These are phyloP conservation scores for Dexiosoma caninum DNA, from an alignment of 2,888 invertebrate genomes.

Conservation along the genomic window DNA sequence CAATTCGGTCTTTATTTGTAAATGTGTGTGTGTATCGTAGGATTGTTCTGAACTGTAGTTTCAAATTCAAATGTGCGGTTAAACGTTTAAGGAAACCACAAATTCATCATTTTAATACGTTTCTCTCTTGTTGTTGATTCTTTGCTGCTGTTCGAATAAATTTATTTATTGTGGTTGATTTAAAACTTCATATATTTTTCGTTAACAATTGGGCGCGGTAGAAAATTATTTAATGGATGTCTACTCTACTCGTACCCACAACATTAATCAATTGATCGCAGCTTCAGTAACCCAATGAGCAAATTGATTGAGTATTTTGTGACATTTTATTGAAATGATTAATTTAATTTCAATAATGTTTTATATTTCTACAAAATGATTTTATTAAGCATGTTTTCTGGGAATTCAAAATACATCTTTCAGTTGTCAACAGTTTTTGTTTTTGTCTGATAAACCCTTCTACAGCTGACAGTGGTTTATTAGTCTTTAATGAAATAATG, in stretches of 20 bases:
- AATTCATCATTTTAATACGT: slow-evolving; percentile 63
- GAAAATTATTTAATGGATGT: slow-evolving; percentile 48
- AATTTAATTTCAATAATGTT: not conserved
- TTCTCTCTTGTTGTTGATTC: slow-evolving; percentile 1
- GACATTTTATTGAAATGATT: not conserved
- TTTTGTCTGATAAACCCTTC: too few species aligned
- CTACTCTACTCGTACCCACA: slow-evolving; percentile 34
- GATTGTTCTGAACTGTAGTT: not conserved
- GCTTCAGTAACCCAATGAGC: slow-evolving; percentile 30
- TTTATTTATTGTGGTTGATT: slow-evolving; percentile 56
- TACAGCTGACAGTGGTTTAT: too few species aligned
- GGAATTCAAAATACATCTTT: too few species aligned
- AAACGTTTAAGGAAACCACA: slow-evolving; percentile 59
- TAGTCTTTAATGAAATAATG: too few species aligned
- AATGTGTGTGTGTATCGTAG: not conserved
- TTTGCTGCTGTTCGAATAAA: slow-evolving; percentile 12
- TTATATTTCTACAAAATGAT: too few species aligned
- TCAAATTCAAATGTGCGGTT: slow-evolving; percentile 59
- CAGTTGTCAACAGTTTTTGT: too few species aligned
- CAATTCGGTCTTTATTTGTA: slow-evolving; percentile 44
- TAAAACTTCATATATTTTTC: slow-evolving; percentile 50
- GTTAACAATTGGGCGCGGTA: slow-evolving; percentile 59
- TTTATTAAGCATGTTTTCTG: too few species aligned
- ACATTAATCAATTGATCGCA: slow-evolving; percentile 44
- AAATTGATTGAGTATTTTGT: slow-evolving; percentile 21